Percentiles rank a stretch among this genome's conserved stretches.
Evolutionary conservation across 1,140 invertebrate genomes (phyloP).

Genomic region (Philopotamus ludificatus): DNA sequence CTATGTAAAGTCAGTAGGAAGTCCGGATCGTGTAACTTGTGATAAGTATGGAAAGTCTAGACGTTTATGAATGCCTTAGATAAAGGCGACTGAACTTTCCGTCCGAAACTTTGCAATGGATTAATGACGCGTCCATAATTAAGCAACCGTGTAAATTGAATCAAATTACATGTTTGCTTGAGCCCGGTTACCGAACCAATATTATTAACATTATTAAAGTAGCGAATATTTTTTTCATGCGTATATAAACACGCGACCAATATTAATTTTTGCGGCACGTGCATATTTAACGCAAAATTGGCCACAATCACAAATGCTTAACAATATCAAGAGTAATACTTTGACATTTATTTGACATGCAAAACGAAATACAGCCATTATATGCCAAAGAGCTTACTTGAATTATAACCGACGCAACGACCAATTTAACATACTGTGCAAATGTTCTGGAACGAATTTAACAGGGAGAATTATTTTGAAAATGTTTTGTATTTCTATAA

Average conservation of each 20-base stretch:
- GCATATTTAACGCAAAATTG: too few species aligned
- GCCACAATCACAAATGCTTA: too few species aligned
- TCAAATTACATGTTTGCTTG: background rate
- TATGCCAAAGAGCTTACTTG: slow-evolving; percentile 21
- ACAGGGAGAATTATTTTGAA: too few species aligned
- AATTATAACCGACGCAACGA: slow-evolving; percentile 14
- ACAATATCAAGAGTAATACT: too few species aligned
- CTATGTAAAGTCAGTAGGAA: slow-evolving; percentile 32
- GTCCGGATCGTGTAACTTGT: slow-evolving; percentile 23
- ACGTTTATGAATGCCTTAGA: slow-evolving; percentile 31
- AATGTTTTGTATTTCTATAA: too few species aligned
- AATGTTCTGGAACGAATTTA: too few species aligned
- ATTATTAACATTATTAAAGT: background rate
- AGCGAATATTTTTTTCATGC: background rate
- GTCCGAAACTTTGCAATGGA: background rate
- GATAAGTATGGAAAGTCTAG: slow-evolving; percentile 34
- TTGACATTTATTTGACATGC: slow-evolving; percentile 21
- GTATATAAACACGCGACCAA: background rate
- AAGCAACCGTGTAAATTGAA: background rate
- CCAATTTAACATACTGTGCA: too few species aligned
- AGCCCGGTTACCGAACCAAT: background rate
- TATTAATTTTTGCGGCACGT: too few species aligned
- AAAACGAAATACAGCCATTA: slow-evolving; percentile 23
- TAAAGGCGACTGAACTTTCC: background rate
- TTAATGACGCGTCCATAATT: background rate